phyloP scores from a whole-genome alignment of 2,797 vertebrate genomes.

The Sebastes glaucus region DNA sequence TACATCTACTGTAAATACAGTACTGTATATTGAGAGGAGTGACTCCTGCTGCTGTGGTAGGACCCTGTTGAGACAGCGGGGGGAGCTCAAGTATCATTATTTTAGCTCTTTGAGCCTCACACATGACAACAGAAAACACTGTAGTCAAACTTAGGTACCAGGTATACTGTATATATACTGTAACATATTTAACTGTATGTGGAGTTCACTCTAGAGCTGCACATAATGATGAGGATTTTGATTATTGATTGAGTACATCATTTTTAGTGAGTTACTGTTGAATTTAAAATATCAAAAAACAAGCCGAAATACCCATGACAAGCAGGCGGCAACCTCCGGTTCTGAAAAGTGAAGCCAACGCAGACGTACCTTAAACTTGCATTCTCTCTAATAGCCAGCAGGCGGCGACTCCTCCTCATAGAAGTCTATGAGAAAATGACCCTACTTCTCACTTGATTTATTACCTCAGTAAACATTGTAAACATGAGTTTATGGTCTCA shows the following conservation, averaged over 20 bases:
- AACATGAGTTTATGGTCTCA: too few relatives aligned
- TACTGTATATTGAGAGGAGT: neutral
- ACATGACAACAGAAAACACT: neutral
- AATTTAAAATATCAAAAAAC: neutral
- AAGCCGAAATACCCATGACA: neutral
- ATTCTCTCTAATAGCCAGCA: too few relatives aligned
- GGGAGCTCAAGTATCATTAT: constrained; percentile 16
- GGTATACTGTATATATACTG: neutral
- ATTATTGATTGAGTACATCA: neutral
- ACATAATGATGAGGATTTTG: neutral
- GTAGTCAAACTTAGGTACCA: neutral
- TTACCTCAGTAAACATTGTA: too few relatives aligned
- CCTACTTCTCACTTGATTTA: too few relatives aligned
- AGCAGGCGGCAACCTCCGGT: neutral
- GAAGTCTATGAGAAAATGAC: too few relatives aligned
- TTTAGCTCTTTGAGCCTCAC: neutral
- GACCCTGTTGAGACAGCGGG: constrained; percentile 9
- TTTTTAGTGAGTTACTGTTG: neutral
- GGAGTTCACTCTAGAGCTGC: neutral
- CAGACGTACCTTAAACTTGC: too few relatives aligned
- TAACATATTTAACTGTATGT: neutral
- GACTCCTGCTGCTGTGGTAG: neutral
- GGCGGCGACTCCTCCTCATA: too few relatives aligned
- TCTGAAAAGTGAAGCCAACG: neutral
- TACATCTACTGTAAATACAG: neutral